These are phyloP conservation scores for Parauchenoglanis ngamensis DNA, from an alignment of 2,797 vertebrate species.

Conservation along the genomic window DNA sequence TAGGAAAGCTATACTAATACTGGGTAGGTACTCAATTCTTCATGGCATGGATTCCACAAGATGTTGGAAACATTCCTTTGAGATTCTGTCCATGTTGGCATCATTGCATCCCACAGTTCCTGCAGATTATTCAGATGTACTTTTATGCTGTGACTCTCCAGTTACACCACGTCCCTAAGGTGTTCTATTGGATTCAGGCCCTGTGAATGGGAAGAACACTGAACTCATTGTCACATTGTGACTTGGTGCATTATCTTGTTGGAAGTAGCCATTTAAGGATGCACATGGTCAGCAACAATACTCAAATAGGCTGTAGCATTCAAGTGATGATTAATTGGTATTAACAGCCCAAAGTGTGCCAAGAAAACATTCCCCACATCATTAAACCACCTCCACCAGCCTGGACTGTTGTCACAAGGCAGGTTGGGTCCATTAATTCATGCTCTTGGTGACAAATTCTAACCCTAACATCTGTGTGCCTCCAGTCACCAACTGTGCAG, in stretches of 20 bases:
- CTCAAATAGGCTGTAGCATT: neutral
- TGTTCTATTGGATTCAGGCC: neutral
- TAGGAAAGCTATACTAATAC: neutral
- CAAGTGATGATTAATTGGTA: neutral
- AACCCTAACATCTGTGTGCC: neutral
- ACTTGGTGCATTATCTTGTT: neutral
- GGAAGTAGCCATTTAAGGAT: neutral
- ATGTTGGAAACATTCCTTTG: neutral
- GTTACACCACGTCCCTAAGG: neutral
- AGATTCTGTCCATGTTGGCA: neutral
- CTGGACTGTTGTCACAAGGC: neutral
- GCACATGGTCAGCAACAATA: neutral
- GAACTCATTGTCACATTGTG: neutral
- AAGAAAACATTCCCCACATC: neutral
- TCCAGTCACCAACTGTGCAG: neutral
- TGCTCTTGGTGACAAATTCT: too few relatives aligned
- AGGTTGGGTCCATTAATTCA: too few relatives aligned
- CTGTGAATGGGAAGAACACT: neutral
- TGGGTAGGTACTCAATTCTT: neutral
- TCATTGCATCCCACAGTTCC: neutral
- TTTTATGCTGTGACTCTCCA: neutral
- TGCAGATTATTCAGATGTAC: neutral
- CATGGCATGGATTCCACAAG: neutral
- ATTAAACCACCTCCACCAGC: neutral
- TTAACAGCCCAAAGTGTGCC: neutral